Evolutionary conservation across 2,888 invertebrate genomes (phyloP).

Genomic region (Zhengitettix transpicula): DNA sequence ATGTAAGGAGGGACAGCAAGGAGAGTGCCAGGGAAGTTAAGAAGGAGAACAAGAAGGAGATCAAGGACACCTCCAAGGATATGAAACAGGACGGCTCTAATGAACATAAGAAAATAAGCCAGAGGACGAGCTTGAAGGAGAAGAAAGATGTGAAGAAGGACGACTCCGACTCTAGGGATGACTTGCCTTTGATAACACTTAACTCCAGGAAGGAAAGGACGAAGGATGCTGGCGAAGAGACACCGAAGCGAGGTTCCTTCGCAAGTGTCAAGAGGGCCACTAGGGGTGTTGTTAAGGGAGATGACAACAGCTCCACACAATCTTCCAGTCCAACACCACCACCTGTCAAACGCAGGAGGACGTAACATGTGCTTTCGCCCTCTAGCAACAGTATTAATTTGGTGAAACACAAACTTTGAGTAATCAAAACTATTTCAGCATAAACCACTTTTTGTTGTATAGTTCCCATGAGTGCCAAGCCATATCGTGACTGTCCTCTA

Average conservation of each 20-base stretch:
- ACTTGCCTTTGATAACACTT: not conserved
- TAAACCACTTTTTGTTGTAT: too few relatives aligned
- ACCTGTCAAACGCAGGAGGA: constrained; percentile 7
- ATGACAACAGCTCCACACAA: constrained; percentile 18
- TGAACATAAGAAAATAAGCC: constrained; percentile 3
- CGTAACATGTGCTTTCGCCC: not conserved
- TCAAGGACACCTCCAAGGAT: constrained; percentile 4
- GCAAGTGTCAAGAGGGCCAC: constrained; percentile 23
- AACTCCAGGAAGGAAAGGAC: constrained; percentile 5
- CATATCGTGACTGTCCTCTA: too few relatives aligned
- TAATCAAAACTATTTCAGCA: too few relatives aligned
- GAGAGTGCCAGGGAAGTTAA: constrained; percentile 3
- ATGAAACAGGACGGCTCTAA: constrained; percentile 4
- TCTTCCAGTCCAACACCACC: constrained; percentile 9
- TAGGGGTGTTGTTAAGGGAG: constrained; percentile 28
- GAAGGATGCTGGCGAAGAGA: constrained; percentile 5
- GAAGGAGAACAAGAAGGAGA: constrained; percentile 4
- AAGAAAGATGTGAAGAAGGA: constrained; percentile 8
- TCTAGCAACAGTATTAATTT: too few relatives aligned
- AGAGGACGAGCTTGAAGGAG: constrained; percentile 4
- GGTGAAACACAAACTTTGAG: too few relatives aligned
- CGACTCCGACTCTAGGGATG: constrained; percentile 3
- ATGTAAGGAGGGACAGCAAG: not conserved
- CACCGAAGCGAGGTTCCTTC: constrained; percentile 4
- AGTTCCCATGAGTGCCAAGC: too few relatives aligned